Percentiles rank a stretch among this genome's conserved stretches.
Evolutionary conservation across 1,140 invertebrate genomes (phyloP).

Genomic region (Wiebesia pumilae): DNA sequence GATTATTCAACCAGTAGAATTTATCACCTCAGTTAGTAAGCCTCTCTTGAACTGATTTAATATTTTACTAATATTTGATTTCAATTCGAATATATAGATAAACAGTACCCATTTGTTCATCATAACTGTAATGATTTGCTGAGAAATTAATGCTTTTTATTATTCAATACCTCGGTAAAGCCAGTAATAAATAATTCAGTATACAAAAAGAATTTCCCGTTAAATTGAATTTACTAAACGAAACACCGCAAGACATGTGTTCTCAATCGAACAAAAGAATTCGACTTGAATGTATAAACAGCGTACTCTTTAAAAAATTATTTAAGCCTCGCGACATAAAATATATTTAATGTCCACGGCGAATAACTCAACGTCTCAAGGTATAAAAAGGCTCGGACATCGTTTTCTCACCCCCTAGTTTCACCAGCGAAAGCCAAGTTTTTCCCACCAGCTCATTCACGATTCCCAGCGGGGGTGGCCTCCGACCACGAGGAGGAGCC

Average conservation of each 20-base stretch:
- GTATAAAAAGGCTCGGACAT: neutral
- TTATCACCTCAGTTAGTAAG: too few species aligned
- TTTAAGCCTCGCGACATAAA: neutral
- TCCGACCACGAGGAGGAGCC: slow-evolving; percentile 6
- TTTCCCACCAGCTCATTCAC: slow-evolving; percentile 36
- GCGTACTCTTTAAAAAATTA: slow-evolving; percentile 11
- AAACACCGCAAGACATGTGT: neutral
- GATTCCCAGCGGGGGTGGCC: slow-evolving; percentile 19
- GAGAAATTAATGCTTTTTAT: neutral
- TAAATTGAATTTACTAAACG: neutral
- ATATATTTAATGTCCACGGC: neutral
- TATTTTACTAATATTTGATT: too few species aligned
- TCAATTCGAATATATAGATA: too few species aligned
- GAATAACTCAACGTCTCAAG: neutral
- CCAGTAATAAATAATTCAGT: neutral
- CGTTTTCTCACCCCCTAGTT: slow-evolving; percentile 3
- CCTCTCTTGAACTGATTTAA: too few species aligned
- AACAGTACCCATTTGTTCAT: too few species aligned
- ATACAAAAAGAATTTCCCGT: neutral
- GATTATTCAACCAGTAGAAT: too few species aligned
- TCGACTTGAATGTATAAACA: neutral
- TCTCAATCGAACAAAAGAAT: neutral
- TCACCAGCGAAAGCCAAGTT: neutral
- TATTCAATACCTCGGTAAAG: neutral
- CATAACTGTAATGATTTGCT: neutral